These are phyloP conservation scores for Chaenogobius annularis DNA, from an alignment of 2,113 vertebrate species.

Conservation along the genomic window DNA sequence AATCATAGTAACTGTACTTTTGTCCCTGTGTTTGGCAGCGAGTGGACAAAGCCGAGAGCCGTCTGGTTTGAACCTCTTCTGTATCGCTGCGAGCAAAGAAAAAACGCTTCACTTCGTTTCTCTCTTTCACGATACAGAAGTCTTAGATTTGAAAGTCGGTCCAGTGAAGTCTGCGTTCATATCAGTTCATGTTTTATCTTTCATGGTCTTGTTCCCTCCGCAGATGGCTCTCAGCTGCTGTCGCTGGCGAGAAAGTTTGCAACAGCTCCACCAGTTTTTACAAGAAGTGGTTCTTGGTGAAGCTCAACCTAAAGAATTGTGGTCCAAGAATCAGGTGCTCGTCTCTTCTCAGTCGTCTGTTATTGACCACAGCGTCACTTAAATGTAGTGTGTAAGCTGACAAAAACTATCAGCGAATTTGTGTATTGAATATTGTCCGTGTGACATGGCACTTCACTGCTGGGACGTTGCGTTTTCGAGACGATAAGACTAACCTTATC, in stretches of 20 bases:
- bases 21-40: neutral
- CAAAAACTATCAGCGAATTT: too few relatives aligned
- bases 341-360: too few relatives aligned
- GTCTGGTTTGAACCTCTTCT: neutral
- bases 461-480: too few relatives aligned
- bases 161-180: neutral
- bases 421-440: too few relatives aligned
- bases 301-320: slow-evolving; percentile 10
- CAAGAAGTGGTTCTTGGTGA: slow-evolving; percentile 21
- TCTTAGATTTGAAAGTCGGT: slow-evolving; percentile 16
- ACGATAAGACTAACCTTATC: too few relatives aligned
- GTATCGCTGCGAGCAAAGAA: slow-evolving; percentile 26
- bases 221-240: slow-evolving; percentile 1
- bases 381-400: too few relatives aligned
- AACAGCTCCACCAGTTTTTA: neutral
- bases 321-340: slow-evolving; percentile 1
- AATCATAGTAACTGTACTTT: neutral
- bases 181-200: neutral
- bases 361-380: too few relatives aligned
- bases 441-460: too few relatives aligned
- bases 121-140: slow-evolving; percentile 16
- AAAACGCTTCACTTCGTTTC: slow-evolving; percentile 7
- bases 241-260: slow-evolving; percentile 4
- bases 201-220: neutral
- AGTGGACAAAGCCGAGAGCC: neutral